Conservation (phyloP, 2,888 invertebrate genomes). For the Diplazon laetatorius region DNA sequence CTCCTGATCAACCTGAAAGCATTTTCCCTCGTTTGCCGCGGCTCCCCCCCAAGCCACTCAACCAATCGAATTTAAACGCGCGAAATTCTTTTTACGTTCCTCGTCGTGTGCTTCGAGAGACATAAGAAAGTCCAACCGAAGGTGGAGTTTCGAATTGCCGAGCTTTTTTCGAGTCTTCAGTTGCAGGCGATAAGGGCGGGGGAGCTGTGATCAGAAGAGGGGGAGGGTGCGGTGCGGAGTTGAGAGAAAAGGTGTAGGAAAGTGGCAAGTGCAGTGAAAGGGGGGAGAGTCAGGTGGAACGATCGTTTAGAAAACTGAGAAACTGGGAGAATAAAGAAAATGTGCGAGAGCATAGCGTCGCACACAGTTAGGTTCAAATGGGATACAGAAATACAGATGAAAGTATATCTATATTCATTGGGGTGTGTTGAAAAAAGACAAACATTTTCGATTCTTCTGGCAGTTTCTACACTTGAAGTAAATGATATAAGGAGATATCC, state of each 20-base stretch:
- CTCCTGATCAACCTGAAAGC: conserved; percentile 56
- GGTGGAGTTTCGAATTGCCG: neutral
- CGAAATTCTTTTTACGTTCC: conserved; percentile 49
- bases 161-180: neutral
- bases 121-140: neutral
- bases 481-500: too few relatives aligned
- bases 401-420: too few relatives aligned
- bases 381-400: conserved; percentile 26
- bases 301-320: neutral
- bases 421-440: too few relatives aligned
- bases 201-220: too few relatives aligned
- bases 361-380: conserved; percentile 20
- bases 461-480: too few relatives aligned
- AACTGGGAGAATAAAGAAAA: neutral
- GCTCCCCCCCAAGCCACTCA: conserved; percentile 33
- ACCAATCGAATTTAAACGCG: conserved; percentile 58
- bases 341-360: neutral
- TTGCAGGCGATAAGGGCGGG: neutral
- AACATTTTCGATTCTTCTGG: too few relatives aligned
- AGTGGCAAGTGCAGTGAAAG: conserved; percentile 8
- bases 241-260: conserved; percentile 16
- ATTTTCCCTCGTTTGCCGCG: conserved; percentile 47
- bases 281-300: neutral
- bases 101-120: neutral
- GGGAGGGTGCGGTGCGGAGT: neutral